Percentiles rank a stretch among this genome's conserved stretches.
Evolutionary conservation across 2,797 vertebrate species (phyloP).

Genomic region (Mormyrops attenuatus): DNA sequence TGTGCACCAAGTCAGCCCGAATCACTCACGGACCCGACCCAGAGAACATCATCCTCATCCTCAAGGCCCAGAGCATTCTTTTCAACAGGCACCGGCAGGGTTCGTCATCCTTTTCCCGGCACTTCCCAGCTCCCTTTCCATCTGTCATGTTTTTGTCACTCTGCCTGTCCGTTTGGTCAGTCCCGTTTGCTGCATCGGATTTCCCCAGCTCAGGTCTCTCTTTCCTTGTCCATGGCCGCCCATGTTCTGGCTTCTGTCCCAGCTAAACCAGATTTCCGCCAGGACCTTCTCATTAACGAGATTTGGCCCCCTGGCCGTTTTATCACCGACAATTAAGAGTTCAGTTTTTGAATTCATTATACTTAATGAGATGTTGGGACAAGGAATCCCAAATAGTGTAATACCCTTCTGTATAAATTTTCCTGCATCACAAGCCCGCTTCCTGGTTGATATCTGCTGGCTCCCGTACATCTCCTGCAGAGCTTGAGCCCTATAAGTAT

Average conservation of each 20-base stretch:
- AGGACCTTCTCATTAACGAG: background rate
- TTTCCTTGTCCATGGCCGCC: background rate
- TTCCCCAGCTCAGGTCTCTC: background rate
- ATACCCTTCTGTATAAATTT: background rate
- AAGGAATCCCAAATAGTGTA: background rate
- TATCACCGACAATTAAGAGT: background rate
- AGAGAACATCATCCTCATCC: conserved; percentile 97
- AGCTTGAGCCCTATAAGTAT: conserved; percentile 96
- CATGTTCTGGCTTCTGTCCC: background rate
- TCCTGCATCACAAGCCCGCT: background rate
- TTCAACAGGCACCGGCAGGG: conserved; percentile 94
- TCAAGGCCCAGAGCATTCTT: conserved; percentile 96
- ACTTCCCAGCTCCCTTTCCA: background rate
- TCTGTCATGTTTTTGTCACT: background rate
- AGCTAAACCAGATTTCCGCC: background rate
- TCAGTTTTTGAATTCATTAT: background rate
- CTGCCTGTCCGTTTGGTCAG: background rate
- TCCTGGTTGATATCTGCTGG: background rate
- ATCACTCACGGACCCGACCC: conserved; percentile 90
- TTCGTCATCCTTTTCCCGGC: conserved; percentile 31
- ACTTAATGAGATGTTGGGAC: background rate
- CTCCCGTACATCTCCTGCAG: conserved; percentile 47
- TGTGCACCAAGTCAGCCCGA: conserved; percentile 86
- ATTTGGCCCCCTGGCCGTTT: background rate
- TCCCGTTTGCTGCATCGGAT: background rate